Conservation (phyloP, 2,888 invertebrate species). For the Tetheella fluctuosa region DNA sequence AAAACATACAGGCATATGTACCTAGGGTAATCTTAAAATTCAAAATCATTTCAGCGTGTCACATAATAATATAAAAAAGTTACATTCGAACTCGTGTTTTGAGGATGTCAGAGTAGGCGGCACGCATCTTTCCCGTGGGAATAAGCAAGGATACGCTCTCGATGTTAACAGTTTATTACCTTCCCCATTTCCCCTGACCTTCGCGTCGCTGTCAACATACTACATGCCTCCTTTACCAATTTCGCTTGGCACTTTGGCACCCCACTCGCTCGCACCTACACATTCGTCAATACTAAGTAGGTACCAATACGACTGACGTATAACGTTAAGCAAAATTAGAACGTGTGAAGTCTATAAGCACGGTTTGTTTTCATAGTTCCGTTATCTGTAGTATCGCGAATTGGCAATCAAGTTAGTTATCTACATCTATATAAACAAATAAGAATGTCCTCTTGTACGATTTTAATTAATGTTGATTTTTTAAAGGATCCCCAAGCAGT, state of each 20-base stretch:
- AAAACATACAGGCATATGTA: too few species aligned
- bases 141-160: constrained; percentile 13
- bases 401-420: constrained; percentile 20
- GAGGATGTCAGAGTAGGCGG: neutral
- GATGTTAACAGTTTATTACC: constrained; percentile 9
- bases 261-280: neutral
- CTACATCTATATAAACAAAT: constrained; percentile 15
- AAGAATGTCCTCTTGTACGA: neutral
- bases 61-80: neutral
- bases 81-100: neutral
- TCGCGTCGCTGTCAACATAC: constrained; percentile 15
- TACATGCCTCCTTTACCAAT: constrained; percentile 19
- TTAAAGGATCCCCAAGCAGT: constrained; percentile 81
- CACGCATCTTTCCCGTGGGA: neutral
- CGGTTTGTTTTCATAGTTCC: constrained; percentile 33
- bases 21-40: too few species aligned
- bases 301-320: constrained; percentile 23
- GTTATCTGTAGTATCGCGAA: constrained; percentile 17
- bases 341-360: constrained; percentile 41
- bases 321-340: constrained; percentile 37
- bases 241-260: constrained; percentile 13
- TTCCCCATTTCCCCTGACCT: constrained; percentile 13
- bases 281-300: constrained; percentile 21
- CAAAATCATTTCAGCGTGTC: too few species aligned
- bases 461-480: constrained; percentile 14